phyloP scores from a whole-genome alignment of 1,140 invertebrate species.

The Oryctes rhinoceros region DNA sequence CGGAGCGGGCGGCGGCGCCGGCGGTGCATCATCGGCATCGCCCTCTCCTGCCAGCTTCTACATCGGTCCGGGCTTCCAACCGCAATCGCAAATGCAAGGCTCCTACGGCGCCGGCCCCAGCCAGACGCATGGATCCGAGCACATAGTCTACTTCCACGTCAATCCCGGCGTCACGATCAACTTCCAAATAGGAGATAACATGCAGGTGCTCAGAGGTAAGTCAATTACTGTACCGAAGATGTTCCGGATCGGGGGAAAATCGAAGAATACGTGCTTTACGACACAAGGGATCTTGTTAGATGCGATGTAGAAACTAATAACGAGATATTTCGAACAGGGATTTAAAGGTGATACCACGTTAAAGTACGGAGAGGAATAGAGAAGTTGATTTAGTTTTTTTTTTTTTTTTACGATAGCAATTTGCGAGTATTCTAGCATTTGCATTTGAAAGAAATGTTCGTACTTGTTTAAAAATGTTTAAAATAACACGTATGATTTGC shows the following conservation, averaged over 20 bases:
- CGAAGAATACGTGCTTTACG: background rate
- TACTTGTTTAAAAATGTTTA: no score
- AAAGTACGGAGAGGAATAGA: no score
- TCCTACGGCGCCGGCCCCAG: conserved; percentile 50
- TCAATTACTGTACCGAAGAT: background rate
- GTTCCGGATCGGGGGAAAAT: background rate
- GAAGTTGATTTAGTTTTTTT: no score
- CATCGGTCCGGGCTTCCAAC: conserved; percentile 65
- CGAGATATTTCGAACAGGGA: no score
- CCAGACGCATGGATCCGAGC: conserved; percentile 59
- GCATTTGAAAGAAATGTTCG: no score
- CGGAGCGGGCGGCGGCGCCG: conserved; percentile 47
- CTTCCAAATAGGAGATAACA: conserved; percentile 71
- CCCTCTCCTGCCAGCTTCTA: conserved; percentile 61
- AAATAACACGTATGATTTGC: no score
- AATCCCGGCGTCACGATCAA: conserved; percentile 75
- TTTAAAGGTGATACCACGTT: no score
- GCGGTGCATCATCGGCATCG: conserved; percentile 51
- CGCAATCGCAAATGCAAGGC: conserved; percentile 56
- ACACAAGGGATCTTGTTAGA: no score
- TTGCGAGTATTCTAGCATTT: no score
- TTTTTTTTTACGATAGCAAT: no score
- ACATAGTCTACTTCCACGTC: conserved; percentile 75
- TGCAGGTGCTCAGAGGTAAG: conserved; percentile 73
- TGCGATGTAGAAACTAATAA: no score